A percentile compares a stretch with the other conserved stretches of the same genome.
Evolutionary conservation across 2,113 vertebrate species (phyloP).

Genomic region (Tragelaphus scriptus): DNA sequence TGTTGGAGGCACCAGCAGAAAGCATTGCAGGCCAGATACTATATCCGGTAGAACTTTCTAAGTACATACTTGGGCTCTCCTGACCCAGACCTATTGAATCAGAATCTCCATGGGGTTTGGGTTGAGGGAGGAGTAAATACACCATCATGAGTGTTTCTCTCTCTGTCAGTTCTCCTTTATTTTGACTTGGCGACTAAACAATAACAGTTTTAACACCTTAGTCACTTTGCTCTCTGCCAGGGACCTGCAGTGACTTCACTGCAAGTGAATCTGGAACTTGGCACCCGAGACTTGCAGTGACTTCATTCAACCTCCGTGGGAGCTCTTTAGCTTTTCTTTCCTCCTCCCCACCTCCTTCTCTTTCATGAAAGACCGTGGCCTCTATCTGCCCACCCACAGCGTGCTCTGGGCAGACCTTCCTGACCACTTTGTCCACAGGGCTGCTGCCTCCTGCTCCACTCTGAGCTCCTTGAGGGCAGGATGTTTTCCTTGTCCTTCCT

Average conservation of each 20-base stretch:
- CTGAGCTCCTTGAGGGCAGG: not conserved
- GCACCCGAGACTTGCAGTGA: not conserved
- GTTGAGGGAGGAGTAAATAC: not conserved
- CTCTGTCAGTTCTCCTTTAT: not conserved
- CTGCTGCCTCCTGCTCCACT: not conserved
- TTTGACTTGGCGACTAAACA: not conserved
- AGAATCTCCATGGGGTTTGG: not conserved
- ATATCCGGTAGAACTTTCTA: not conserved
- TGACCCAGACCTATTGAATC: not conserved
- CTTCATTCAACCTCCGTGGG: not conserved
- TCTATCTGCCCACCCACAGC: fast-evolving
- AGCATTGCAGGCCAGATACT: not conserved
- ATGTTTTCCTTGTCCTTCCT: not conserved
- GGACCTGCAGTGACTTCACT: not conserved
- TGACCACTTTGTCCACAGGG: not conserved
- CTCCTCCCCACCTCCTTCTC: not conserved
- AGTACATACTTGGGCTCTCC: not conserved
- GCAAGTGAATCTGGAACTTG: not conserved
- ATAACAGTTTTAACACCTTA: not conserved
- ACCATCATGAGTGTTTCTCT: not conserved
- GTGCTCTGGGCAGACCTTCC: too few species aligned
- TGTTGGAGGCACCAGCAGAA: not conserved
- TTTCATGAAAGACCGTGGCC: not conserved
- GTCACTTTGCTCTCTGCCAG: not conserved
- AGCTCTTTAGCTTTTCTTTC: not conserved